Percentiles rank a stretch among this genome's conserved stretches.
phyloP scores from a whole-genome alignment of 2,113 vertebrate species.

The Callithrix jacchus region DNA sequence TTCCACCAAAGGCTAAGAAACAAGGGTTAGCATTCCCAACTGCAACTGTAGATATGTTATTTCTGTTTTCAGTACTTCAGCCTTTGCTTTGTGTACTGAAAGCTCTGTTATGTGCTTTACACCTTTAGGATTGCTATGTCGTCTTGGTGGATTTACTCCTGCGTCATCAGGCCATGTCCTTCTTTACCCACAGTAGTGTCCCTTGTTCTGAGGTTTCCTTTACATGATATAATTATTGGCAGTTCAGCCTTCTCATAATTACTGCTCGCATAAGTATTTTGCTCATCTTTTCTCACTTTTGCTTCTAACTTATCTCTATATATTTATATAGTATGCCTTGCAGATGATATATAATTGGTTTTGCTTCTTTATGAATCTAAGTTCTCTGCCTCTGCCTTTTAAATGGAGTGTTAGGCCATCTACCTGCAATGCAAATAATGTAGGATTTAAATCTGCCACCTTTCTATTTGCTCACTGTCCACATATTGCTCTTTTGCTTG shows the following conservation, averaged over 20 bases:
- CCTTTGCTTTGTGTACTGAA: background rate
- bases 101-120: background rate
- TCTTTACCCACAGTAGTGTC: background rate
- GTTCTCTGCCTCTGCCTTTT: background rate
- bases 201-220: background rate
- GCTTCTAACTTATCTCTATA: background rate
- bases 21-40: background rate
- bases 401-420: background rate
- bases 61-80: background rate
- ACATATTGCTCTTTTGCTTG: background rate
- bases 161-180: accelerated
- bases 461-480: background rate
- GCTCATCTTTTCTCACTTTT: background rate
- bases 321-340: background rate
- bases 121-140: background rate
- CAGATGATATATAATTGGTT: background rate
- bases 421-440: background rate
- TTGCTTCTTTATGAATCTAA: background rate
- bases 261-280: too few relatives aligned
- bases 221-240: background rate
- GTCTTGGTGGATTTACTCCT: background rate
- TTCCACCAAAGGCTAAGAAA: background rate
- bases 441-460: background rate
- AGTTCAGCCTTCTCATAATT: background rate
- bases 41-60: background rate